Evolutionary conservation across 1,140 invertebrate genomes (phyloP).

Genomic region (Macrosteles quadrilineatus): DNA sequence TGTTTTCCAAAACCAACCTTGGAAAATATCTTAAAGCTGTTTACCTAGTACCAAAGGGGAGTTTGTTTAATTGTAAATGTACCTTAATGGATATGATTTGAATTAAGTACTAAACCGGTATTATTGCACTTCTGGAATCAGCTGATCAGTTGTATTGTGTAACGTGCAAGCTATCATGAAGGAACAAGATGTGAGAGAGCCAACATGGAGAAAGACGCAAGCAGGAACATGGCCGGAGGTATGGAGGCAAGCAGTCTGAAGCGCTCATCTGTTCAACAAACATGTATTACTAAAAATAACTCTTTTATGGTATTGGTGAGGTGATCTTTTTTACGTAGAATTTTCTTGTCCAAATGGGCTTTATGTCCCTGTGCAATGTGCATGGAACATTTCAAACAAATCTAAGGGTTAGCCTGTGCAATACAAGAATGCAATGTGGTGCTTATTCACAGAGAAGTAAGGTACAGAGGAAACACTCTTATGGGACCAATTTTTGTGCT

Average conservation of each 20-base stretch:
- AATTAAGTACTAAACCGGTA: no score
- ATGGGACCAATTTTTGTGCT: no score
- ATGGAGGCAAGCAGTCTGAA: conserved; percentile 40
- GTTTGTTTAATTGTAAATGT: no score
- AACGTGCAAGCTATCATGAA: no score
- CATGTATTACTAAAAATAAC: not conserved
- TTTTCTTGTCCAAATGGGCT: not conserved
- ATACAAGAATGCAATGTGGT: not conserved
- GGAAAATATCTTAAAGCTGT: no score
- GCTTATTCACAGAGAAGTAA: no score
- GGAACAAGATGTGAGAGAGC: not conserved
- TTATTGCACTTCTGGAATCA: no score
- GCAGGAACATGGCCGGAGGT: conserved; percentile 35
- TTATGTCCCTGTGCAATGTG: not conserved
- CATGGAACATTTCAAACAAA: not conserved
- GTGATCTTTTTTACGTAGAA: not conserved
- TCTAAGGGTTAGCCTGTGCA: not conserved
- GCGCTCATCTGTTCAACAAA: conserved; percentile 40
- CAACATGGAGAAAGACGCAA: conserved; percentile 34
- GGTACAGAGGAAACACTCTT: no score
- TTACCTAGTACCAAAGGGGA: no score
- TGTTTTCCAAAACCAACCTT: no score
- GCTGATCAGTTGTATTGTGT: no score
- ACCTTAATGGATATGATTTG: no score
- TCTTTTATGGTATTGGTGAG: not conserved